Conservation (phyloP, 2,888 invertebrate genomes). For the Rhagonycha lutea region DNA sequence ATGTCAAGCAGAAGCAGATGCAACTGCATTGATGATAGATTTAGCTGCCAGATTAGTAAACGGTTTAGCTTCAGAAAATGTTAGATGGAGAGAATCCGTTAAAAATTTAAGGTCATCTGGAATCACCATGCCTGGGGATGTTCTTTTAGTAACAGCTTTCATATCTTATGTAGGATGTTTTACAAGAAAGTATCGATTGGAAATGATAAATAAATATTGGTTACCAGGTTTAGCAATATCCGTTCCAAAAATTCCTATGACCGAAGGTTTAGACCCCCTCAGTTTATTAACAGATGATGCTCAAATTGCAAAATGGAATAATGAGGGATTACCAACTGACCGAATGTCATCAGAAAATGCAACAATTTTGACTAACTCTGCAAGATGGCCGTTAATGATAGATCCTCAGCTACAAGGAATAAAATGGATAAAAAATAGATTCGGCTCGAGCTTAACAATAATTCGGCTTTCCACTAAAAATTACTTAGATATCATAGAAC, state of each 20-base stretch:
- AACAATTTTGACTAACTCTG: constrained; percentile 85
- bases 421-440: constrained; percentile 92
- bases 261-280: constrained; percentile 79
- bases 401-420: constrained; percentile 92
- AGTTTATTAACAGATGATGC: constrained; percentile 89
- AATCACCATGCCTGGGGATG: constrained; percentile 84
- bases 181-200: constrained; percentile 78
- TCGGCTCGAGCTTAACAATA: constrained; percentile 72
- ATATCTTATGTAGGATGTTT: constrained; percentile 95
- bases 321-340: constrained; percentile 90
- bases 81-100: constrained; percentile 72
- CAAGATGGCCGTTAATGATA: constrained; percentile 93
- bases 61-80: constrained; percentile 90
- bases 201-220: constrained; percentile 81
- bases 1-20: constrained; percentile 91
- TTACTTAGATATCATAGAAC: constrained; percentile 83
- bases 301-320: constrained; percentile 91
- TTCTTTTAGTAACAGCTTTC: constrained; percentile 86
- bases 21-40: constrained; percentile 85
- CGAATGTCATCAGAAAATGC: constrained; percentile 95
- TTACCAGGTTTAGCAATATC: constrained; percentile 74
- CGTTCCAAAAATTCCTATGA: constrained; percentile 77
- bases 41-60: constrained; percentile 90
- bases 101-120: constrained; percentile 70
- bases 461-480: constrained; percentile 79